Conservation (phyloP, 2,888 invertebrate species). For the Thera obeliscata region DNA sequence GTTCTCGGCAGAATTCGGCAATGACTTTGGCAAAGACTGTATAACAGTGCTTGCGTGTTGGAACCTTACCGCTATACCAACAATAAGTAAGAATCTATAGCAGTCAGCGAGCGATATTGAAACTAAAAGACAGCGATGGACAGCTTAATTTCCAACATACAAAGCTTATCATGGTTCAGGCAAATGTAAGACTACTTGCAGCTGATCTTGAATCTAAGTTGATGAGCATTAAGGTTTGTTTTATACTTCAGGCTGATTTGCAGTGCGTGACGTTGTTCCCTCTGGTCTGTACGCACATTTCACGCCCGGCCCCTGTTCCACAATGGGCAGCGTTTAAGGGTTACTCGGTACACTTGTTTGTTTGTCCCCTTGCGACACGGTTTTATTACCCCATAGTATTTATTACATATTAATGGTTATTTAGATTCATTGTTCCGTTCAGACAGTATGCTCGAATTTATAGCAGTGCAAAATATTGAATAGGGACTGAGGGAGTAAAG, state of each 20-base stretch:
- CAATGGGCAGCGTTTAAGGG: conserved; percentile 73
- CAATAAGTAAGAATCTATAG: neutral
- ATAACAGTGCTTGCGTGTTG: conserved; percentile 12
- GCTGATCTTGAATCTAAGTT: neutral
- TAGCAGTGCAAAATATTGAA: conserved; percentile 77
- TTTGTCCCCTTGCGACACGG: conserved; percentile 77
- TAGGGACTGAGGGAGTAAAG: conserved; percentile 60
- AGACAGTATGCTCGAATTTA: conserved; percentile 83
- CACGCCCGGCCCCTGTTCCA: conserved; percentile 62
- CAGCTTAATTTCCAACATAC: conserved; percentile 1
- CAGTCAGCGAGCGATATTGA: conserved; percentile 4
- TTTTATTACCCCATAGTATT: conserved; percentile 82
- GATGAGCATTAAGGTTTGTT: conserved; percentile 8
- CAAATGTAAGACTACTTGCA: neutral
- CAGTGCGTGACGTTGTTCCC: conserved; percentile 17
- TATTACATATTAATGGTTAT: conserved; percentile 85
- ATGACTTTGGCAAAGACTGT: conserved; percentile 56
- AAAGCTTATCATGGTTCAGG: too few relatives aligned
- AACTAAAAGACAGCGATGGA: neutral
- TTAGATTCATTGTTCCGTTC: conserved; percentile 82
- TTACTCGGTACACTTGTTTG: conserved; percentile 80
- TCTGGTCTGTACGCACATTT: conserved; percentile 55
- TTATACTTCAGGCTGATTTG: neutral
- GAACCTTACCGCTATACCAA: neutral
- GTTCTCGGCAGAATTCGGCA: conserved; percentile 63